These are phyloP conservation scores for Palythoa caribaeorum DNA, from an alignment of 92 coral and sea anemone genomes.

Conservation along the genomic window DNA sequence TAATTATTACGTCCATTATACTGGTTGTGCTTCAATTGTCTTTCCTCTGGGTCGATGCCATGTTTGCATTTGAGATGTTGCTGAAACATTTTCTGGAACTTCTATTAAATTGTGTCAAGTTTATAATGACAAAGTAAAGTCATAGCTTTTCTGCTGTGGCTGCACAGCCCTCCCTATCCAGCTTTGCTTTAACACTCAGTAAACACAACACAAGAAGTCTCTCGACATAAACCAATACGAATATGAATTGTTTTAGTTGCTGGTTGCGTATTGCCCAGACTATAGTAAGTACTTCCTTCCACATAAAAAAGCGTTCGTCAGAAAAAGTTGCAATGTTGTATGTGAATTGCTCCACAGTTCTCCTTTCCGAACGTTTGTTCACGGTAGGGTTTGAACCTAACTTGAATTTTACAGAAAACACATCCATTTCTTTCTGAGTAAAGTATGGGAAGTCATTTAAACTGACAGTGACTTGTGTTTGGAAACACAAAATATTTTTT, in stretches of 20 bases:
- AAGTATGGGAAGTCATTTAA: constrained; percentile 22
- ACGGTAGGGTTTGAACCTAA: constrained; percentile 28
- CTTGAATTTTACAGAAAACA: neutral
- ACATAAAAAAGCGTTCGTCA: constrained; percentile 37
- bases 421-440: constrained; percentile 31
- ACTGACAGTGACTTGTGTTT: no score
- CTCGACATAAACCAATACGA: constrained; percentile 40
- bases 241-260: neutral
- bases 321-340: constrained; percentile 26
- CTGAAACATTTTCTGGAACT: constrained; percentile 48
- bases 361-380: constrained; percentile 37
- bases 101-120: constrained; percentile 37
- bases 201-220: constrained; percentile 26
- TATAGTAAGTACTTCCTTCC: constrained; percentile 25
- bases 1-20: constrained; percentile 32
- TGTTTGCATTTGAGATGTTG: constrained; percentile 37
- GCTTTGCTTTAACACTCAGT: constrained; percentile 52
- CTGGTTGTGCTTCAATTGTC: constrained; percentile 36
- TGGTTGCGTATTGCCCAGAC: constrained; percentile 22
- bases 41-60: constrained; percentile 51
- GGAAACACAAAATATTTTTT: no score
- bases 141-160: neutral
- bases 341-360: constrained; percentile 45
- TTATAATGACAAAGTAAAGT: constrained; percentile 50
- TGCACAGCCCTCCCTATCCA: constrained; percentile 45